Base-by-base conservation (phyloP, 1,140 invertebrate species). In the Drosophila varians region DNA sequence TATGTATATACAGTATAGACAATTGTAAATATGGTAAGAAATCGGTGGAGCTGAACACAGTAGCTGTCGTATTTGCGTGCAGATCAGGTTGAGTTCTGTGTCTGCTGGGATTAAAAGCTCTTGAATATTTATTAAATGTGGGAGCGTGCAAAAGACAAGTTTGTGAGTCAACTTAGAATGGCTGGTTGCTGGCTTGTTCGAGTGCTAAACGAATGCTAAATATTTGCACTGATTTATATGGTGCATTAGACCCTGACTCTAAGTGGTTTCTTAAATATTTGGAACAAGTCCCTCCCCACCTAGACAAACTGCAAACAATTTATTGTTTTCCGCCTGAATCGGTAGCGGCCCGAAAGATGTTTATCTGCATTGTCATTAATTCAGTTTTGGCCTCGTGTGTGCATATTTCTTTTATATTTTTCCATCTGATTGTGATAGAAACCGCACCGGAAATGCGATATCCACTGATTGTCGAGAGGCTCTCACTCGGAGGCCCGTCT, bases 81-180 rank as follows among this genome's bases (percentile, higher is more conserved):
- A 66, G 38, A 66, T 53, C 62, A 52, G 46, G 62, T 73, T 38
- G 49, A 18, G 42, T 40, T 14, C 52, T 23, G 14, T 5, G 61
- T 38, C 68, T 55, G 57, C 54, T 40, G 54, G 65, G 80, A 82
- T 87, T 87, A 77, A 77, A 87, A 80, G 77, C 72, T 73, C 43
- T 86, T 86, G 79, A 86, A 87, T 86, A 87, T 86, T 86, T 87
- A 86, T 87, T 78, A 86, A 86, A 87, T 87, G 82, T 87, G 82
- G 80, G 80, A 86, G 80, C 69, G 82, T 80, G 68, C 77, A 74
- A 73, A 57, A 87, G 62, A 87, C 80, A 82, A 80, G 80, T 86
- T 86, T 86, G 56, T 86, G 80, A 86, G 54, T 86, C 80, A 84
- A 76, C 55, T 42, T 49, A 80, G 72, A 74, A 69, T 72, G 45